Evolutionary conservation across 2,888 invertebrate species (phyloP).

Genomic region (Conomelus anceps): DNA sequence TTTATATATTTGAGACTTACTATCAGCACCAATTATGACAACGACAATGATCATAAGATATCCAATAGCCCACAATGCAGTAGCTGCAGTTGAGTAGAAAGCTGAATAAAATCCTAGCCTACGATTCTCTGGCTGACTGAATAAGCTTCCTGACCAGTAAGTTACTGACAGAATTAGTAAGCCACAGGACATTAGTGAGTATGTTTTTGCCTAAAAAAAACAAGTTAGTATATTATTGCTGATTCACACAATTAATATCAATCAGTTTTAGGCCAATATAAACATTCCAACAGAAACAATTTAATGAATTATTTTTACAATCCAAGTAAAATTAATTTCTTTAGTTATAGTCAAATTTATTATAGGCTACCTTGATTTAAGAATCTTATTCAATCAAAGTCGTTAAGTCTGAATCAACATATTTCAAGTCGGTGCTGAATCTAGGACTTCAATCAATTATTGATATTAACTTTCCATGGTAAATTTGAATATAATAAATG

Average conservation of each 20-base stretch:
- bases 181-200: slow-evolving; percentile 42
- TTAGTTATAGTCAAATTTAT: too few species aligned
- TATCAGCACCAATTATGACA: background rate
- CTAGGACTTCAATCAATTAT: too few species aligned
- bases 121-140: slow-evolving; percentile 46
- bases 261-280: too few species aligned
- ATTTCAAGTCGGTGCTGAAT: too few species aligned
- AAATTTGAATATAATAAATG: too few species aligned
- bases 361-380: too few species aligned
- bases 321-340: too few species aligned
- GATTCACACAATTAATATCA: background rate
- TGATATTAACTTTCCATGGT: too few species aligned
- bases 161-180: slow-evolving; percentile 45
- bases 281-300: too few species aligned
- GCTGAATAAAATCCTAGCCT: slow-evolving; percentile 50
- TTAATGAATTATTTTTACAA: too few species aligned
- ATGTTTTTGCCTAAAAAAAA: slow-evolving; percentile 46
- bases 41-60: slow-evolving; percentile 32
- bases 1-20: background rate
- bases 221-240: slow-evolving; percentile 19
- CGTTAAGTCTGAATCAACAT: too few species aligned
- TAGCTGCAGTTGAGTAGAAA: slow-evolving; percentile 51
- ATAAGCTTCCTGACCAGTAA: slow-evolving; percentile 47
- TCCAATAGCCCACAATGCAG: slow-evolving; percentile 51
- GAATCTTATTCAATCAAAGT: too few species aligned